Evolutionary conservation across 1,140 invertebrate genomes (phyloP), one percentile per base, ranked within the genome.

Genomic region (Aphelenchoides besseyi): DNA sequence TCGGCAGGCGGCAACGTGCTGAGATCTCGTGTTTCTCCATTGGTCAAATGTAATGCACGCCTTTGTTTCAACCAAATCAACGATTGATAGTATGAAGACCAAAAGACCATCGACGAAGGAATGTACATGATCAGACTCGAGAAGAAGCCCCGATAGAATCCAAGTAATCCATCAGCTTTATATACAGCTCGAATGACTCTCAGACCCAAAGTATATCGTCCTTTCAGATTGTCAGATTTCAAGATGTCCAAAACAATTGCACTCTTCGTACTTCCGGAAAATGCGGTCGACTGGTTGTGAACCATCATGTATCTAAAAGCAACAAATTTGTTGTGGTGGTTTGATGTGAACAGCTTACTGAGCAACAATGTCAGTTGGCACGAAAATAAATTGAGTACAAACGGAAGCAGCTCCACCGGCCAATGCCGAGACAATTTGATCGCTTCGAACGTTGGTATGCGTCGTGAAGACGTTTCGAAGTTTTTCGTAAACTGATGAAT

Each of bases 401-500:
- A 95, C 83, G 3, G 94, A 96, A 0, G 94, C 94, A 81, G 89
- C 90, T 3, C 90, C 93, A 26, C 94, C 94, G 28, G 81, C 81
- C 32, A 84, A 57, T 0, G 81, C 79, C 1, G 82, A 84, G 9
- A 83, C 76, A 5, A 81, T n/a, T 26, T 76, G 57, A 16, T 71
- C 61, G n/a, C 79, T 83, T 9, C 62, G 57, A 36, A 83, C 76
- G 26, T 69, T 63, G 9, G 77, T 61, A 32, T 82, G 55, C 29
- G 33, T 62, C 59, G 70, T 88, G 0, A 96, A 86, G 52, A 93
- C 82, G 80, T 95, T 90, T 41, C 95, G 86, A 0, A 94, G 91
- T 53, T 91, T 91, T 87, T 98, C 95, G 82, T 97, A 98, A 0
- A 93, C 94, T 12, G 92, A 91, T 37, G 98, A 95, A 86, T 98